A percentile compares a stretch with the other conserved stretches of the same genome.
These are phyloP conservation scores for Stenotaenia linearis DNA, from an alignment of 2,888 invertebrate species.

Conservation along the genomic window DNA sequence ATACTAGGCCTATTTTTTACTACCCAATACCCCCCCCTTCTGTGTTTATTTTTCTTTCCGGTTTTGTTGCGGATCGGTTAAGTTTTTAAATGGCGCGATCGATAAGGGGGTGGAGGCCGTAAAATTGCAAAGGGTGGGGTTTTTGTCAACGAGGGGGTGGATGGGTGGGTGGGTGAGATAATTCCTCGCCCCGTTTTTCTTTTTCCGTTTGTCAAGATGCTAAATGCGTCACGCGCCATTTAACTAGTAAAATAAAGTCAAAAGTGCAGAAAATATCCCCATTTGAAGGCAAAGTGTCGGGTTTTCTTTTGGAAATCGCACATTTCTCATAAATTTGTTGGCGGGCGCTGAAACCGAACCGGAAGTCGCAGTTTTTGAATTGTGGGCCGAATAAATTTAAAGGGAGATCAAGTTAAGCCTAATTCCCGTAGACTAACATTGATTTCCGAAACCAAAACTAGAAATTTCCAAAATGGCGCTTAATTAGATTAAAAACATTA, in stretches of 20 bases:
- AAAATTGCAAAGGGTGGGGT: conserved; percentile 20
- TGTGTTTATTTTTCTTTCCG: background rate
- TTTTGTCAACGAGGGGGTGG: background rate
- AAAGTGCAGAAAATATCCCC: conserved; percentile 32
- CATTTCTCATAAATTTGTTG: background rate
- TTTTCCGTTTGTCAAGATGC: background rate
- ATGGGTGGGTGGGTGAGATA: background rate
- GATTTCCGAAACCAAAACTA: too few species aligned
- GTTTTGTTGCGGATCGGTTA: background rate
- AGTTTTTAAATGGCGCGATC: conserved; percentile 10
- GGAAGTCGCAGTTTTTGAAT: too few species aligned
- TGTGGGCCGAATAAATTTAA: too few species aligned
- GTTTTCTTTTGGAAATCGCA: background rate
- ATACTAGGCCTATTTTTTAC: background rate
- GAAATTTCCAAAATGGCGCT: too few species aligned
- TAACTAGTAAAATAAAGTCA: conserved; percentile 32
- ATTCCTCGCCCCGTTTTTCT: background rate
- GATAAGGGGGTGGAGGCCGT: conserved; percentile 6
- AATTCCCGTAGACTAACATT: too few species aligned
- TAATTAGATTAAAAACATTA: too few species aligned
- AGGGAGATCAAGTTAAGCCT: too few species aligned
- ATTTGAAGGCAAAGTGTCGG: conserved; percentile 32
- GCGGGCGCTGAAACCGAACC: background rate
- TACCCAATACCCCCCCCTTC: too few species aligned
- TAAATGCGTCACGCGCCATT: conserved; percentile 31